Evolutionary conservation across 2,888 invertebrate genomes (phyloP), one percentile per base, ranked within the genome.

Genomic region (Zhengitettix transpicula): DNA sequence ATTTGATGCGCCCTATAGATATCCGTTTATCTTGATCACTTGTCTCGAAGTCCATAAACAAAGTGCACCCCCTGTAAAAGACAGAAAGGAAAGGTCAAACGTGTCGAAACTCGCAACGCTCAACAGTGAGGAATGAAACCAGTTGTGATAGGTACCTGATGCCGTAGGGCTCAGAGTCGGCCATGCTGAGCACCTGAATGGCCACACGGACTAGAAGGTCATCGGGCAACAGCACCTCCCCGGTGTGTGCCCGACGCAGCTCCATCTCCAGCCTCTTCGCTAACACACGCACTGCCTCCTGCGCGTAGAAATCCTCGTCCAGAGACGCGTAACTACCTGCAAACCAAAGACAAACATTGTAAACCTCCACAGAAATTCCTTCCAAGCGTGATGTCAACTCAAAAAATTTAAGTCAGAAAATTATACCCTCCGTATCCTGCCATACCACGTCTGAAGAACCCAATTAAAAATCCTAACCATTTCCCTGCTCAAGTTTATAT

Each of bases 31-130:
- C 74, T 47, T 47, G 47, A 14, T n/a, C 14, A 68, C 83, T 83
- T 57, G 84, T 85, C 71, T 89, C 87, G 67, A 89, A 87, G 73
- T 87, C 85, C 61, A 93, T 82, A 73, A 85, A 88, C 65, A 93
- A 77, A n/a, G 86, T 85, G 69, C 91, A 90, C 51, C 92, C 93
- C 64, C 78, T 75, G 69, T 53, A 68, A 71, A 28, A 28, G 2
- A 28, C 28, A 28, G 28, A 28, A 28, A 28, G 28, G 28, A 28
- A 28, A 28, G 28, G 28, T 28, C 7, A 28, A 7, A 5, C 28
- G 28, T 28, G 28, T 28, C 7, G 28, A 28, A 28, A 28, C 28
- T 28, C 7, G 28, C 28, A 28, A 28, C 7, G 28, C 28, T 28
- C 28, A 8, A 42, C 47, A 47, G 8, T 14, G 47, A 14, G 47